These are phyloP conservation scores for Microcaecilia unicolor DNA, from an alignment of 2,797 vertebrate species.

Conservation along the genomic window DNA sequence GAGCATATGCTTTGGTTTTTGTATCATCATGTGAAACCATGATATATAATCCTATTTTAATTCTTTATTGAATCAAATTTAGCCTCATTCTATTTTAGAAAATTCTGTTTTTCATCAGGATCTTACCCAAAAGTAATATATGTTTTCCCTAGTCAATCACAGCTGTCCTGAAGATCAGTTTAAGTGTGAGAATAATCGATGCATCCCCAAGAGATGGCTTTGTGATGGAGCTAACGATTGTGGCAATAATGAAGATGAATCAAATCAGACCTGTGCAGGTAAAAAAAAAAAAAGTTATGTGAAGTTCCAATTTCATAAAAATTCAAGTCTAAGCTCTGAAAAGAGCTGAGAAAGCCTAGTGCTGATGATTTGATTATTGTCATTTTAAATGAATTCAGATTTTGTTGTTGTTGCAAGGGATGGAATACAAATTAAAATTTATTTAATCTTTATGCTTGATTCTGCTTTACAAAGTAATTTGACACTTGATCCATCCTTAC, in stretches of 20 bases:
- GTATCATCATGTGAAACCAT: too few species aligned
- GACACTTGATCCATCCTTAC: slow-evolving; percentile 14
- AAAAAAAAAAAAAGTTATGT: slow-evolving; percentile 24
- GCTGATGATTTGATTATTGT: slow-evolving; percentile 13
- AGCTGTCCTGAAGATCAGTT: slow-evolving; percentile 86
- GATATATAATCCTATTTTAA: neutral
- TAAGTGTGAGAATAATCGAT: slow-evolving; percentile 89
- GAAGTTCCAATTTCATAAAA: neutral
- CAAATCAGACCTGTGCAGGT: slow-evolving; percentile 87
- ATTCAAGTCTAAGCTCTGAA: neutral
- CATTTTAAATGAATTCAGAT: slow-evolving; percentile 13
- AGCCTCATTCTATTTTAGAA: slow-evolving; percentile 1
- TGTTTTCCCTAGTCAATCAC: slow-evolving; percentile 62
- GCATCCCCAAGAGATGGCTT: slow-evolving; percentile 91
- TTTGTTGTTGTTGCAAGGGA: neutral
- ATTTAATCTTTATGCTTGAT: slow-evolving; percentile 15
- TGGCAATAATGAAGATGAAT: slow-evolving; percentile 82
- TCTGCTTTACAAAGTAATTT: slow-evolving; percentile 30
- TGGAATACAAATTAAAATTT: slow-evolving; percentile 26
- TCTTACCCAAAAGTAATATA: neutral
- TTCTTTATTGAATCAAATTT: neutral
- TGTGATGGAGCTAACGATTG: slow-evolving; percentile 93
- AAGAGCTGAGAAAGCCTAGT: neutral
- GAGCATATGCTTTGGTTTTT: too few species aligned
- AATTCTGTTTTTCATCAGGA: neutral